A percentile compares a stretch with the other conserved stretches of the same genome.
phyloP scores from a whole-genome alignment of 2,797 vertebrate genomes.

The Fistularia commersonii region DNA sequence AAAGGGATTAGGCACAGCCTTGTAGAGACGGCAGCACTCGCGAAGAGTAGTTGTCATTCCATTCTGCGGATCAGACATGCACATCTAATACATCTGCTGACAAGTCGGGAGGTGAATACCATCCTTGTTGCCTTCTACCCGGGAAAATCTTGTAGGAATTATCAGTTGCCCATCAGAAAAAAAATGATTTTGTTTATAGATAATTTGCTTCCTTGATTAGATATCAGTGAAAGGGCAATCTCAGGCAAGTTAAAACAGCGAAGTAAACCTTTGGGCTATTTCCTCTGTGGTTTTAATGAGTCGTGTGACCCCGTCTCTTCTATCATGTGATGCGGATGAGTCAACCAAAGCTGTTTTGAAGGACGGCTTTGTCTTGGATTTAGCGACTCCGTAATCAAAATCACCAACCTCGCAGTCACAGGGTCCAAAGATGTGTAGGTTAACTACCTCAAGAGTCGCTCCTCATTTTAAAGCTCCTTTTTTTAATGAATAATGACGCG shows the following conservation, averaged over 20 bases:
- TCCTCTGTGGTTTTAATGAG: conserved; percentile 35
- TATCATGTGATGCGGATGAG: conserved; percentile 60
- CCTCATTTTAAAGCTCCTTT: too few relatives aligned
- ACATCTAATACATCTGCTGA: conserved; percentile 6
- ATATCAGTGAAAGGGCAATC: conserved; percentile 3
- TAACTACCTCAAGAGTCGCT: conserved; percentile 8
- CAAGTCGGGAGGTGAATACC: conserved; percentile 4
- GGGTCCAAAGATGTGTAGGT: conserved; percentile 44
- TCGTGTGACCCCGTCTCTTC: conserved; percentile 40
- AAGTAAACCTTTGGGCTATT: conserved; percentile 12
- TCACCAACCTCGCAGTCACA: conserved; percentile 54
- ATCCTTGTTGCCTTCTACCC: not conserved
- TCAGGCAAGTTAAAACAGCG: not conserved
- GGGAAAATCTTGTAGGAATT: too few relatives aligned
- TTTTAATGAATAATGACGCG: too few relatives aligned
- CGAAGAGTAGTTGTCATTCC: conserved; percentile 4
- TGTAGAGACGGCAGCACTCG: conserved; percentile 12
- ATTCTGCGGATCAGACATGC: conserved; percentile 4
- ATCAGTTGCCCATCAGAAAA: too few relatives aligned
- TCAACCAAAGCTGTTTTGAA: conserved; percentile 52
- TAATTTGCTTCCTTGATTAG: conserved; percentile 8
- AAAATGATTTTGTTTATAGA: not conserved
- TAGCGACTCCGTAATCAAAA: conserved; percentile 46
- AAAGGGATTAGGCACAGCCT: conserved; percentile 41
- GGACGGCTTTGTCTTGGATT: conserved; percentile 51